phyloP scores from a whole-genome alignment of 2,113 vertebrate genomes.

The Trogon surrucura region DNA sequence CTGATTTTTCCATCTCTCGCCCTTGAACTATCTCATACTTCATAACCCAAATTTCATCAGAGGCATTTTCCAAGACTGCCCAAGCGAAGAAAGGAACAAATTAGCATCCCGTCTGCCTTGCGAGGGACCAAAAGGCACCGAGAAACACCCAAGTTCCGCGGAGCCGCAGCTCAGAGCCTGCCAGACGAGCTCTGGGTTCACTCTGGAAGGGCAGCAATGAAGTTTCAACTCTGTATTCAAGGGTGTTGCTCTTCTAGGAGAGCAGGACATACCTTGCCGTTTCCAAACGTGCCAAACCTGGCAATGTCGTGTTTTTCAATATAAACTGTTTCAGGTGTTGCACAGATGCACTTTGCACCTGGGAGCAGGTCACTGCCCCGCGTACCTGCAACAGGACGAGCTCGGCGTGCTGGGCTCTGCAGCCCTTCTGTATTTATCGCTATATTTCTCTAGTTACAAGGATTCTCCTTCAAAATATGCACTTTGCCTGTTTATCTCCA shows the following conservation, averaged over 20 bases:
- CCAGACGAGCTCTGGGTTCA: background rate
- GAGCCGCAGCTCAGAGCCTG: background rate
- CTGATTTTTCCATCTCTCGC: background rate
- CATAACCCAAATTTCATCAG: background rate
- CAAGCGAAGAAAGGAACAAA: background rate
- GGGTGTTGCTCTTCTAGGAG: background rate
- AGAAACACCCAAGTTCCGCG: rapidly evolving
- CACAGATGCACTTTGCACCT: background rate
- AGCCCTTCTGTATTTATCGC: background rate
- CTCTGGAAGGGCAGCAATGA: background rate
- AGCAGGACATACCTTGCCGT: background rate
- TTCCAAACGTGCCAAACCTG: background rate
- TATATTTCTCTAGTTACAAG: background rate
- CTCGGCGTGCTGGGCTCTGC: too few species aligned
- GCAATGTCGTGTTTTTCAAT: background rate
- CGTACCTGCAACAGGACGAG: rapidly evolving
- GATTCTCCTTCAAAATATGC: background rate
- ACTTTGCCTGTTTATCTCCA: background rate
- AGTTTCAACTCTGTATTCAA: background rate
- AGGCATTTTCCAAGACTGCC: background rate
- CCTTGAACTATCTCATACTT: background rate
- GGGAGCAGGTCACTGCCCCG: background rate
- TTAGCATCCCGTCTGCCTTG: background rate
- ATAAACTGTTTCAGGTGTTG: background rate
- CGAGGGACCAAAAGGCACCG: background rate